Base-by-base conservation (phyloP, 2,888 invertebrate genomes). In the Agrochola circellaris region DNA sequence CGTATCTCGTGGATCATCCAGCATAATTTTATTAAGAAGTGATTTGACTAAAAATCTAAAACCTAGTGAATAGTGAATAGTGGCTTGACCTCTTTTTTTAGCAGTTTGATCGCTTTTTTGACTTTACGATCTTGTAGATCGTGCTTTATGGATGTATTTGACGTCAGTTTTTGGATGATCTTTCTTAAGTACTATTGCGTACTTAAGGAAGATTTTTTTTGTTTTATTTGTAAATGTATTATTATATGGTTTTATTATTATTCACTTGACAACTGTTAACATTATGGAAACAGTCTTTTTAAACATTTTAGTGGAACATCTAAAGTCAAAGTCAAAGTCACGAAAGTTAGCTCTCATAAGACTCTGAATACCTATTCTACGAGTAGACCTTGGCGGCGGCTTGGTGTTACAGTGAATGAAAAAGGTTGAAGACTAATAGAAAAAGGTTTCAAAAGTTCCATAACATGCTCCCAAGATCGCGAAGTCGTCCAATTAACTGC, bases 1-100 rank as follows among this genome's bases (percentile, higher is more conserved):
- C 89, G 2, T 87, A 89, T 17, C 58, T 79, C 0, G 23, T 23
- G 0, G 11, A 51, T 15, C 61, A 62, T 9, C 15, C n/a, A 17
- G 3, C 15, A 8, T 62, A 23, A 62, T 23, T 30, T 8, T 30
- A 8, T 23, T 17, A 13, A 56, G 1, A 56, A 34, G 20, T 23
- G 1, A 30, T 26, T 20, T 17, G 20, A 48, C 26, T 74, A 38
- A 48, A 20, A 23, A 54, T 75, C 6, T 45, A 38, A 2, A 56
- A 38, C 1, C 48, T 26, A 13, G 48, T 20, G 13, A 45, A 7
- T 15, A 26, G 4, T n/a, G n/a, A n/a, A n/a, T n/a, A n/a, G 26
- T 20, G 34, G 17, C 26, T 34, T 15, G 8, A 26, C 48, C 0
- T 11, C 11, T 73, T 48, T 72, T 72, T 73, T 30, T 0, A 42